These are phyloP conservation scores for Scortum barcoo DNA, from an alignment of 2,113 vertebrate species.

Conservation along the genomic window DNA sequence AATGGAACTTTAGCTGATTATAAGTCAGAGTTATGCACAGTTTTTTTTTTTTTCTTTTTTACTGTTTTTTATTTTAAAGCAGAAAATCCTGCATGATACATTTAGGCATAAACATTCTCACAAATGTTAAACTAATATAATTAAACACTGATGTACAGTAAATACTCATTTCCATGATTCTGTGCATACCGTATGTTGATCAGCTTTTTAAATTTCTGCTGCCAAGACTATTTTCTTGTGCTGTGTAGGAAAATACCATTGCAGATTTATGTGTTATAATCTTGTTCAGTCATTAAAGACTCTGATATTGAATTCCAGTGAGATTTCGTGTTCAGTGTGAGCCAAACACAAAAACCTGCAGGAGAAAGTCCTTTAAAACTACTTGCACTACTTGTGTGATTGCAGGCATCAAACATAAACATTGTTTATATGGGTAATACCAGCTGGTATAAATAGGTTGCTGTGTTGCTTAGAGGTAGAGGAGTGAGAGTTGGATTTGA, in stretches of 20 bases:
- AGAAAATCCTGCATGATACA: too few relatives aligned
- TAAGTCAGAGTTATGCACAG: background rate
- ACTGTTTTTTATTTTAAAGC: background rate
- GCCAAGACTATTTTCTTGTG: background rate
- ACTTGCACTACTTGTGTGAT: too few relatives aligned
- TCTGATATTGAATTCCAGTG: conserved; percentile 46
- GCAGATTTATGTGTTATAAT: conserved; percentile 38
- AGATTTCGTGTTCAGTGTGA: conserved; percentile 25
- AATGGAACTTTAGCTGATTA: conserved; percentile 7
- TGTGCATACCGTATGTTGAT: background rate
- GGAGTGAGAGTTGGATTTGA: background rate
- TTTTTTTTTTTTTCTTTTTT: background rate
- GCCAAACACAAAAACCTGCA: conserved; percentile 2
- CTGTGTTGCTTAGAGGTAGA: background rate
- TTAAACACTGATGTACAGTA: background rate
- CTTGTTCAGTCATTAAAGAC: conserved; percentile 14
- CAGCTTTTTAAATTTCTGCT: background rate
- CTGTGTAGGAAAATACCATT: conserved; percentile 28
- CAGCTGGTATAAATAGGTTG: conserved; percentile 15
- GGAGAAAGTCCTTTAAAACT: conserved; percentile 2
- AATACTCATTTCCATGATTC: background rate
- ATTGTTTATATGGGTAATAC: background rate
- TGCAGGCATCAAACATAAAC: conserved; percentile 8
- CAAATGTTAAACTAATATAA: background rate
- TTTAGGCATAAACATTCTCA: background rate